phyloP scores from a whole-genome alignment of 2,797 vertebrate species.

The Acrocephalus scirpaceus region DNA sequence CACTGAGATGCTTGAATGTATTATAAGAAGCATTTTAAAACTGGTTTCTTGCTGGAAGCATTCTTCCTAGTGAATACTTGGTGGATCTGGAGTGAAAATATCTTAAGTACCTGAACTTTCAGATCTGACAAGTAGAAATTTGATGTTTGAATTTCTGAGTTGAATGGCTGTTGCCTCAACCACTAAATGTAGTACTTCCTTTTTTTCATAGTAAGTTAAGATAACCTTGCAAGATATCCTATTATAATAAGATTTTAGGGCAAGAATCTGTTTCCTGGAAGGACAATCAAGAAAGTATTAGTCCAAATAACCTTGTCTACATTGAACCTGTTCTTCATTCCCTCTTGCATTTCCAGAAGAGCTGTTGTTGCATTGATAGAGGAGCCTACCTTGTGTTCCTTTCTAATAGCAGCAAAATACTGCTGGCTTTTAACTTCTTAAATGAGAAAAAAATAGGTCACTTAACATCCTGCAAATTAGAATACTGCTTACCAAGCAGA shows the following conservation, averaged over 20 bases:
- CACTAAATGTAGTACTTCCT: background rate
- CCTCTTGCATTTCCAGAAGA: background rate
- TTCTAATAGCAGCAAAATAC: background rate
- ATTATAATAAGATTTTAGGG: background rate
- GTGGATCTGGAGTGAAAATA: background rate
- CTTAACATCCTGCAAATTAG: background rate
- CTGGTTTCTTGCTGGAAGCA: background rate
- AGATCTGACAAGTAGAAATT: background rate
- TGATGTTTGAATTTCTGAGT: background rate
- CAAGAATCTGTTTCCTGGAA: background rate
- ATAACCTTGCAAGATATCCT: background rate
- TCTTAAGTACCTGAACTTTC: background rate
- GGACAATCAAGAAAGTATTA: background rate
- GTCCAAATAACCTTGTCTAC: background rate
- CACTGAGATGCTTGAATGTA: background rate
- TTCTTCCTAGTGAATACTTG: background rate
- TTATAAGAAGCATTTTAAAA: background rate
- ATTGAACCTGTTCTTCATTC: background rate
- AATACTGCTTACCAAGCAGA: conserved; percentile 34
- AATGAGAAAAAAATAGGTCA: background rate
- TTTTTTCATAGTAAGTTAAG: background rate
- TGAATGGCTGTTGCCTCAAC: background rate
- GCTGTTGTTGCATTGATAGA: background rate
- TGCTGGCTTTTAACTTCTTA: background rate
- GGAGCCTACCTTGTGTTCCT: background rate